Evolutionary conservation across 2,888 invertebrate genomes (phyloP), one percentile per base, ranked within the genome.

Genomic region (Philereme transversata): DNA sequence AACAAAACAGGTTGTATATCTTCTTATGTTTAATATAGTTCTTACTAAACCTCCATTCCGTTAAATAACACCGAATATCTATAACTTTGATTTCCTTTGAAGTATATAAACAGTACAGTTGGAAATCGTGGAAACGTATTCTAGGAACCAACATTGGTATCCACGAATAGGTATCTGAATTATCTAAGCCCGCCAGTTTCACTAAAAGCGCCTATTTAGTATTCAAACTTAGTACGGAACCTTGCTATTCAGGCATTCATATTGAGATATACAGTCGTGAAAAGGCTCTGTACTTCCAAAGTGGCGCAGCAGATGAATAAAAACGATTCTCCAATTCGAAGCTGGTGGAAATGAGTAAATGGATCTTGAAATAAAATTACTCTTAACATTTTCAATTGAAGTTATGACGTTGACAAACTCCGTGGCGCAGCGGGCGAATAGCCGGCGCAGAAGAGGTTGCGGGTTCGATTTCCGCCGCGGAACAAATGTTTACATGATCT

Each of bases 151-250:
- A 22, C 22, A 22, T 22, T 22, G 44, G 10, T 46, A 11, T 38
- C 40, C 38, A 38, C 22, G 36, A 40, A 11, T 45, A 45, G 34
- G 44, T 57, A 61, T 52, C 47, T 40, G 65, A 73, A 75, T 76
- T 73, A 73, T 69, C 67, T 62, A 74, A 75, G 71, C 69, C 71
- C 65, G 56, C 62, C 48, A 51, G 58, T 60, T 62, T 64, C 47
- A 67, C 74, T 74, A 74, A 77, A 73, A 78, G 74, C 74, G 64
- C 66, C 78, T 76, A 78, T 79, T 85, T 83, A 81, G 80, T 81
- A 85, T 86, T 84, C 85, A 80, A 79, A 81, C 74, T 77, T 72
- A 74, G 83, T 79, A 69, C 75, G 69, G 72, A 74, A 73, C 76
- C 72, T 70, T 73, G 73, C 82, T 75, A 80, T 84, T 84, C 83